Percentiles rank a stretch among this genome's conserved stretches.
Evolutionary conservation across 1,140 invertebrate species (phyloP).

Genomic region (Trichomalopsis sarcophagae): DNA sequence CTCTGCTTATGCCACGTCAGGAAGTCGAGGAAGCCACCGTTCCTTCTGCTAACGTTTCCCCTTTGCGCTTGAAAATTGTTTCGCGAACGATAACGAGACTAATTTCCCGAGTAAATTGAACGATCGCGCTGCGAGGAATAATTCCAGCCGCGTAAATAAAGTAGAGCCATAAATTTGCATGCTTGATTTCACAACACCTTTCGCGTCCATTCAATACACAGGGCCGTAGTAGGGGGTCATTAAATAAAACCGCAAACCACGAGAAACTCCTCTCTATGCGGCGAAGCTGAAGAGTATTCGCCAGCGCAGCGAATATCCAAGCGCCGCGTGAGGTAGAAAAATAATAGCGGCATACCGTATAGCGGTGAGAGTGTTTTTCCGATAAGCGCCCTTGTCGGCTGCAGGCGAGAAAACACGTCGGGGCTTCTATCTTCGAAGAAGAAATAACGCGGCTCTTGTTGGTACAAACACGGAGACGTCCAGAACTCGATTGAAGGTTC

Average conservation of each 20-base stretch:
- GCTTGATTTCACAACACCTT: not conserved
- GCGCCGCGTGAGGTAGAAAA: not conserved
- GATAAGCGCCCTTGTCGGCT: slow-evolving; percentile 16
- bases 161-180: slow-evolving; percentile 16
- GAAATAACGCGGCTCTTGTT: too few species aligned
- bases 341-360: slow-evolving; percentile 6
- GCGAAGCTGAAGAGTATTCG: not conserved
- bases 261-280: not conserved
- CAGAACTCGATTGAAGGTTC: not conserved
- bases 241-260: slow-evolving; percentile 32
- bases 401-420: slow-evolving; percentile 2
- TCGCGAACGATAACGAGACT: too few species aligned
- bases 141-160: too few species aligned
- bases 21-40: too few species aligned
- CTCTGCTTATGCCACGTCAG: too few species aligned
- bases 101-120: too few species aligned
- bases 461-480: not conserved
- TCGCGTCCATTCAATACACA: not conserved
- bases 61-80: too few species aligned
- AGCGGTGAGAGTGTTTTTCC: slow-evolving; percentile 14
- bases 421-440: not conserved
- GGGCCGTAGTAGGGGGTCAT: not conserved
- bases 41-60: too few species aligned
- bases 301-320: not conserved
- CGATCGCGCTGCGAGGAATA: too few species aligned